phyloP scores from a whole-genome alignment of 2,113 vertebrate genomes.

The Falco punctatus region DNA sequence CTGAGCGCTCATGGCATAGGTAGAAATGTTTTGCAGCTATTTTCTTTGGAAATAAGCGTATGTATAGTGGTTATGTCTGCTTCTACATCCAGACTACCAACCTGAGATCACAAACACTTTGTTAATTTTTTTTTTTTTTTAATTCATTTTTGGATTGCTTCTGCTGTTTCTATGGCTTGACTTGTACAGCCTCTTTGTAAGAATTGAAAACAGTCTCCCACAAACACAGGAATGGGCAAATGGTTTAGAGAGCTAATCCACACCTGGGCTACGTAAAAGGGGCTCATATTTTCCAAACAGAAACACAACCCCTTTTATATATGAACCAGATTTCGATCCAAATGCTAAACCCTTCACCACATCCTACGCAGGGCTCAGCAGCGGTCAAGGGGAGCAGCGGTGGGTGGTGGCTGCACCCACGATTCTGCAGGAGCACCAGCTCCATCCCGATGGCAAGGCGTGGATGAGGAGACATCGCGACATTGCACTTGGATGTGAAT shows the following conservation, averaged over 20 bases:
- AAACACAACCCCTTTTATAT: constrained; percentile 73
- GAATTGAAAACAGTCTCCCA: constrained; percentile 71
- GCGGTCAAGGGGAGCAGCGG: not conserved
- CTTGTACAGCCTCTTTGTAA: constrained; percentile 71
- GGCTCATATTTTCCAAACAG: constrained; percentile 76
- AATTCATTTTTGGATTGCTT: constrained; percentile 69
- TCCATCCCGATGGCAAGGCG: not conserved
- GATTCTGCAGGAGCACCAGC: not conserved
- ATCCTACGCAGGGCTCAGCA: constrained; percentile 11
- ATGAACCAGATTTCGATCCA: constrained; percentile 71
- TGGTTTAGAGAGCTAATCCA: constrained; percentile 74
- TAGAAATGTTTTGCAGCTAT: constrained; percentile 34
- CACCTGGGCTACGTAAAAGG: constrained; percentile 74
- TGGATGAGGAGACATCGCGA: accelerated
- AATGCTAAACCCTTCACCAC: constrained; percentile 39
- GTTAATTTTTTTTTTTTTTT: constrained; percentile 52
- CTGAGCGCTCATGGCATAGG: not conserved
- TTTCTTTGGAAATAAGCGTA: constrained; percentile 54
- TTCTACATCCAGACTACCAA: constrained; percentile 67
- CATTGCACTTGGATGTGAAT: not conserved
- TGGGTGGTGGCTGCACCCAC: not conserved
- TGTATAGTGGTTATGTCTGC: constrained; percentile 38
- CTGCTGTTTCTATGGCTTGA: constrained; percentile 73
- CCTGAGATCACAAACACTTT: constrained; percentile 73
- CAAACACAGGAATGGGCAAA: constrained; percentile 63